phyloP scores from a whole-genome alignment of 1,140 invertebrate genomes.

The Dinoponera quadriceps region DNA sequence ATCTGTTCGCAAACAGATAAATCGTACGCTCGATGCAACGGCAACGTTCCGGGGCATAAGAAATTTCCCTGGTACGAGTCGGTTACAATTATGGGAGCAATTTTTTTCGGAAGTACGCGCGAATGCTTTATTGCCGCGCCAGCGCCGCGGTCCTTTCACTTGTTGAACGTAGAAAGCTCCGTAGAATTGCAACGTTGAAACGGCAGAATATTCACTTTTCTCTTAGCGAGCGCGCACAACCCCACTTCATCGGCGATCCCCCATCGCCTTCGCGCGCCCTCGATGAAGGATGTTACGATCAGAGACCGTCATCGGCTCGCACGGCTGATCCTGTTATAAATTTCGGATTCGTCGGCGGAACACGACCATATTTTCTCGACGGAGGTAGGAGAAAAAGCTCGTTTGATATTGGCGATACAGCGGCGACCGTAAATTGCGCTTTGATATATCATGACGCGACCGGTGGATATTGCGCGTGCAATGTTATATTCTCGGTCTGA shows the following conservation, averaged over 20 bases:
- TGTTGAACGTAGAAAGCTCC: conserved; percentile 36
- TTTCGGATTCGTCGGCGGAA: conserved; percentile 65
- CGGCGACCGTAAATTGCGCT: conserved; percentile 64
- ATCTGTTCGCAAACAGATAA: neutral
- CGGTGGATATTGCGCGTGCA: conserved; percentile 61
- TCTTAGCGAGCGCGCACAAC: conserved; percentile 6
- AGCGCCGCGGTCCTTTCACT: conserved; percentile 31
- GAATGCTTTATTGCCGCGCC: neutral
- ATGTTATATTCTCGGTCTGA: conserved; percentile 64
- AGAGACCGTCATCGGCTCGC: conserved; percentile 60
- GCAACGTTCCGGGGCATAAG: neutral
- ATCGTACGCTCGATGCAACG: neutral
- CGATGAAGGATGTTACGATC: conserved; percentile 57
- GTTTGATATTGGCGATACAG: conserved; percentile 52
- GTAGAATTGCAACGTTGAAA: neutral
- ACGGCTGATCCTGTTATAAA: conserved; percentile 73
- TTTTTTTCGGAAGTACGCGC: conserved; percentile 24
- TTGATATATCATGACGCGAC: conserved; percentile 63
- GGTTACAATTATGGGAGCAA: conserved; percentile 39
- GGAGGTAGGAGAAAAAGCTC: conserved; percentile 39
- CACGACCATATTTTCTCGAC: conserved; percentile 61
- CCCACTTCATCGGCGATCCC: neutral
- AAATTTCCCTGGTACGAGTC: conserved; percentile 4
- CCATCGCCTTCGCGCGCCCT: neutral
- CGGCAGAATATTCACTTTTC: conserved; percentile 46